Conservation (phyloP, 2,797 vertebrate genomes). For the Cottoperca gobio region DNA sequence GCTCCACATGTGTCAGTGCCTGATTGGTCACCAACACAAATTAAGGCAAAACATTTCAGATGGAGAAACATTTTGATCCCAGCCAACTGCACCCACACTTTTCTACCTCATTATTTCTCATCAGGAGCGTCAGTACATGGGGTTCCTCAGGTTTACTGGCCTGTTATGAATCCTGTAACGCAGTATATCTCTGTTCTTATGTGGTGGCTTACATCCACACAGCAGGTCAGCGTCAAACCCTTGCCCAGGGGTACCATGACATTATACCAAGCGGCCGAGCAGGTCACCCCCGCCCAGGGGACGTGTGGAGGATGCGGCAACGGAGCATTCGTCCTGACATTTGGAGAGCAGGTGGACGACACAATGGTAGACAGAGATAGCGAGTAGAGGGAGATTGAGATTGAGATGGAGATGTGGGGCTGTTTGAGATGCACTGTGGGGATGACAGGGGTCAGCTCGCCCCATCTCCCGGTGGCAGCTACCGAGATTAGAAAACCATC, state of each 20-base stretch:
- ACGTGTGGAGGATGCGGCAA: constrained; percentile 42
- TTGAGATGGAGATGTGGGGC: constrained; percentile 79
- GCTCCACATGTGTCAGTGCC: neutral
- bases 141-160: constrained; percentile 1
- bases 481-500: constrained; percentile 83
- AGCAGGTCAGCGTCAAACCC: constrained; percentile 61
- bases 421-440: constrained; percentile 79
- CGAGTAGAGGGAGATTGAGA: constrained; percentile 70
- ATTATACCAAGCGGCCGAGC: constrained; percentile 58
- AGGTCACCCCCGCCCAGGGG: constrained; percentile 67
- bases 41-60: constrained; percentile 1
- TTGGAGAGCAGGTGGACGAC: constrained; percentile 77
- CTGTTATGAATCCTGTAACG: constrained; percentile 7
- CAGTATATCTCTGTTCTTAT: constrained; percentile 18
- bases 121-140: neutral
- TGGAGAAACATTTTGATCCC: neutral
- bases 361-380: constrained; percentile 69
- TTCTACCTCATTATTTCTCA: constrained; percentile 30
- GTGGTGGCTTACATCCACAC: constrained; percentile 35
- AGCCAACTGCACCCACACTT: neutral
- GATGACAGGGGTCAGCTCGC: constrained; percentile 79
- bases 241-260: constrained; percentile 67
- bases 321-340: constrained; percentile 75
- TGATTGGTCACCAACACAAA: constrained; percentile 7
- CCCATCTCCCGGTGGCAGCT: constrained; percentile 79